phyloP scores from a whole-genome alignment of 2,888 invertebrate genomes.

The Synanthedon andrenaeformis region DNA sequence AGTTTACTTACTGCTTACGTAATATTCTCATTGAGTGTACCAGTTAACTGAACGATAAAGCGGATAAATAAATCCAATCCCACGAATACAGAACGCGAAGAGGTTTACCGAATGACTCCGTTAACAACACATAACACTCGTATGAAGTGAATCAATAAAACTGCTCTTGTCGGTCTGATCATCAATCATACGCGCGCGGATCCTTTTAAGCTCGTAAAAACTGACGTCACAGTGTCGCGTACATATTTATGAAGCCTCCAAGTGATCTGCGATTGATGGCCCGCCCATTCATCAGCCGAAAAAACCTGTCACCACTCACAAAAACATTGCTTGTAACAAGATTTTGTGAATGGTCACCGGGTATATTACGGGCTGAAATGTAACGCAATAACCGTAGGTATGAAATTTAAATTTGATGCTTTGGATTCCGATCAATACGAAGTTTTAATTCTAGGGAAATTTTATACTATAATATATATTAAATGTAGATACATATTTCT shows the following conservation, averaged over 20 bases:
- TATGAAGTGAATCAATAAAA: constrained; percentile 50
- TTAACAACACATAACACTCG: constrained; percentile 26
- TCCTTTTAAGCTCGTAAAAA: constrained; percentile 48
- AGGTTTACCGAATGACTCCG: constrained; percentile 1
- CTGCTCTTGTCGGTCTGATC: constrained; percentile 28
- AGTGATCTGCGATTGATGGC: constrained; percentile 58
- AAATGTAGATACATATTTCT: no score
- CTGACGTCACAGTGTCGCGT: constrained; percentile 50
- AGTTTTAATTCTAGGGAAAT: no score
- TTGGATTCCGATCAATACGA: no score
- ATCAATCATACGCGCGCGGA: constrained; percentile 35
- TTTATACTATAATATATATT: no score
- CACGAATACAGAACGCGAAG: background rate
- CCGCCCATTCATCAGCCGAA: constrained; percentile 47
- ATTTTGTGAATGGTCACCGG: constrained; percentile 18
- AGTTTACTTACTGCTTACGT: no score
- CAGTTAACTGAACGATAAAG: background rate
- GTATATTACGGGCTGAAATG: constrained; percentile 12
- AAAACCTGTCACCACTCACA: constrained; percentile 25
- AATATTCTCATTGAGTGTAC: no score
- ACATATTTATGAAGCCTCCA: constrained; percentile 64
- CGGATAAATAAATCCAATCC: background rate
- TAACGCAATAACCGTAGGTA: constrained; percentile 9
- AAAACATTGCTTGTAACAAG: constrained; percentile 26
- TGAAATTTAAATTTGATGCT: background rate